A percentile compares a stretch with the other conserved stretches of the same genome.
These are phyloP conservation scores for Homarus gammarus DNA, from an alignment of 2,888 invertebrate genomes.

Conservation along the genomic window DNA sequence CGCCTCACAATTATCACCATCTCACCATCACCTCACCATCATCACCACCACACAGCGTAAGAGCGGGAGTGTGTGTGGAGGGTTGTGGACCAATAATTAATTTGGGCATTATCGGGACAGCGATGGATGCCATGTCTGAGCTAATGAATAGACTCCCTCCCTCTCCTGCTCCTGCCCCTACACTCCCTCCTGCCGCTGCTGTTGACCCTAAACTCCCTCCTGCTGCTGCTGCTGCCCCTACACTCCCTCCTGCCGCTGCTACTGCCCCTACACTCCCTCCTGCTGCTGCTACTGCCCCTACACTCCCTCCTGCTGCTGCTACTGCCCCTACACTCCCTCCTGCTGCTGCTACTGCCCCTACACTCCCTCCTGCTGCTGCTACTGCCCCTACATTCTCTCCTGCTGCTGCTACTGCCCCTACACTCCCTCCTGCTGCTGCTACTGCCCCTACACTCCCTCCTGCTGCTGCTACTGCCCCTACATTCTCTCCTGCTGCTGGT, in stretches of 20 bases:
- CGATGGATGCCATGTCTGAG: constrained; percentile 47
- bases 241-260: too few relatives aligned
- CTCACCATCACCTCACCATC: neutral
- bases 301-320: too few relatives aligned
- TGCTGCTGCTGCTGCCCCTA: too few relatives aligned
- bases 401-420: too few relatives aligned
- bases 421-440: constrained; percentile 6
- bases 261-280: too few relatives aligned
- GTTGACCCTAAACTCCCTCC: too few relatives aligned
- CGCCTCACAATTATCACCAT: neutral
- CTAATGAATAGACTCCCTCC: constrained; percentile 42
- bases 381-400: neutral
- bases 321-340: too few relatives aligned
- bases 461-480: neutral
- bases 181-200: neutral
- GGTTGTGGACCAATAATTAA: constrained; percentile 42
- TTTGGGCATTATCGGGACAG: constrained; percentile 51
- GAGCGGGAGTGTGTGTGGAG: neutral
- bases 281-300: too few relatives aligned
- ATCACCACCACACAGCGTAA: neutral
- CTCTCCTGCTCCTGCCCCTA: neutral
- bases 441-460: neutral
- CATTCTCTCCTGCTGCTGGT: too few relatives aligned
- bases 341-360: too few relatives aligned
- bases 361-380: too few relatives aligned